A percentile compares a stretch with the other conserved stretches of the same genome.
These are phyloP conservation scores for Hymenopus coronatus DNA, from an alignment of 2,888 invertebrate species.

Conservation along the genomic window DNA sequence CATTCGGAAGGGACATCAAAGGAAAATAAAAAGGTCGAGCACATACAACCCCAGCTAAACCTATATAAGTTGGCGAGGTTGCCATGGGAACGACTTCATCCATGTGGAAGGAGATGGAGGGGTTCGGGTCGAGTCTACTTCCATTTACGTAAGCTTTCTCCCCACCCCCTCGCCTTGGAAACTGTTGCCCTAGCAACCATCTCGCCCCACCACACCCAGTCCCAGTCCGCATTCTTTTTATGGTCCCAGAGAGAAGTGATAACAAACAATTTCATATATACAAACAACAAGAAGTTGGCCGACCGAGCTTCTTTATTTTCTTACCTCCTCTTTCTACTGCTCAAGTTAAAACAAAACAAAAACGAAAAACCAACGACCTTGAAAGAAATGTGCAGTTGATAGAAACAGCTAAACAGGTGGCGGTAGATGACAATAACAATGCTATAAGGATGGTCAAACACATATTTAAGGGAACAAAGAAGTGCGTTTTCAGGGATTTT, in stretches of 20 bases:
- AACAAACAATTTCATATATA: neutral
- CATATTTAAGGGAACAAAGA: too few species aligned
- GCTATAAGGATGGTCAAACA: too few species aligned
- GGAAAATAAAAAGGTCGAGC: constrained; percentile 3
- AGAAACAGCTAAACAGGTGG: neutral
- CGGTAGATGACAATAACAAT: too few species aligned
- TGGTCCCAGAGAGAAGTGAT: neutral
- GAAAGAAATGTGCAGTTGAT: neutral
- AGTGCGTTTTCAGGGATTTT: too few species aligned
- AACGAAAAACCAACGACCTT: neutral
- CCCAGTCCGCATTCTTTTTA: neutral
- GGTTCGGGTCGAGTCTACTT: neutral
- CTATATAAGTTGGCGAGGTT: neutral
- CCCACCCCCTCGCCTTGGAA: neutral
- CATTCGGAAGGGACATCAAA: constrained; percentile 13
- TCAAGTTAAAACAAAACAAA: neutral
- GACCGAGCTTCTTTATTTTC: neutral
- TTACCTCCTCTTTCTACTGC: neutral
- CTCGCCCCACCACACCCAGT: neutral
- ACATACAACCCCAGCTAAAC: neutral
- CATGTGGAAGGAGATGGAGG: neutral
- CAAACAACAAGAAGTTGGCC: neutral
- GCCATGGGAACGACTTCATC: constrained; percentile 12
- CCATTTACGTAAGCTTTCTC: constrained; percentile 10
- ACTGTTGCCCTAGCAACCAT: constrained; percentile 9